phyloP scores from a whole-genome alignment of 2,888 invertebrate species.

The Xestia ashworthii region DNA sequence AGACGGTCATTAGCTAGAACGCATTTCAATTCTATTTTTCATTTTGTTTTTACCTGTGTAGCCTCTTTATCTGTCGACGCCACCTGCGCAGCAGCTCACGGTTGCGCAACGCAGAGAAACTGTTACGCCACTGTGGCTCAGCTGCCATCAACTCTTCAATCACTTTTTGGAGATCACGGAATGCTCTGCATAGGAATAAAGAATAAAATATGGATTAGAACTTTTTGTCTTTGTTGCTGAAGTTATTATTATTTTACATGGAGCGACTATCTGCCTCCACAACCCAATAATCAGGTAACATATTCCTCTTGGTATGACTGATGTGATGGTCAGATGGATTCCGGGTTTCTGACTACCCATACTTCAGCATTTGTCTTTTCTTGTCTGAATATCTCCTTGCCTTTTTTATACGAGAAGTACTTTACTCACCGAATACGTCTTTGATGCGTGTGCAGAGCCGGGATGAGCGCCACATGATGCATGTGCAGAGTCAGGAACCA shows the following conservation, averaged over 20 bases:
- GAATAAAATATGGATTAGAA: background rate
- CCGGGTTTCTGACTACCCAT: too few relatives aligned
- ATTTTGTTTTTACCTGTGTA: conserved; percentile 89
- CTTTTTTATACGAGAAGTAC: background rate
- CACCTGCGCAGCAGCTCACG: conserved; percentile 96
- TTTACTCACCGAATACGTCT: conserved; percentile 83
- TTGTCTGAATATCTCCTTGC: background rate
- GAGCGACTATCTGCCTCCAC: too few relatives aligned
- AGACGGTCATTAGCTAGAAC: background rate
- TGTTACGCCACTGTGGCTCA: conserved; percentile 95
- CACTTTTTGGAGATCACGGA: conserved; percentile 96
- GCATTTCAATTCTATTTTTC: background rate
- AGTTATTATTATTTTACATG: background rate
- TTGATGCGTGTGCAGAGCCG: conserved; percentile 95
- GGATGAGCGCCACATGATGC: conserved; percentile 97
- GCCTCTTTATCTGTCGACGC: conserved; percentile 95
- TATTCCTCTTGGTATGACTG: background rate
- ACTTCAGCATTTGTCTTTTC: background rate
- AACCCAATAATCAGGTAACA: background rate
- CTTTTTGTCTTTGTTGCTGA: background rate
- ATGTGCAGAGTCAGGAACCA: conserved; percentile 99
- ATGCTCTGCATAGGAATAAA: conserved; percentile 89
- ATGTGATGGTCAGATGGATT: background rate
- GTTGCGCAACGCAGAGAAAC: conserved; percentile 94
- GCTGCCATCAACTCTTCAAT: conserved; percentile 95